These are phyloP conservation scores for Phacellophora camtschatica DNA, from an alignment of 30 jellyfish, hydroid and myxozoan genomes.

Conservation along the genomic window DNA sequence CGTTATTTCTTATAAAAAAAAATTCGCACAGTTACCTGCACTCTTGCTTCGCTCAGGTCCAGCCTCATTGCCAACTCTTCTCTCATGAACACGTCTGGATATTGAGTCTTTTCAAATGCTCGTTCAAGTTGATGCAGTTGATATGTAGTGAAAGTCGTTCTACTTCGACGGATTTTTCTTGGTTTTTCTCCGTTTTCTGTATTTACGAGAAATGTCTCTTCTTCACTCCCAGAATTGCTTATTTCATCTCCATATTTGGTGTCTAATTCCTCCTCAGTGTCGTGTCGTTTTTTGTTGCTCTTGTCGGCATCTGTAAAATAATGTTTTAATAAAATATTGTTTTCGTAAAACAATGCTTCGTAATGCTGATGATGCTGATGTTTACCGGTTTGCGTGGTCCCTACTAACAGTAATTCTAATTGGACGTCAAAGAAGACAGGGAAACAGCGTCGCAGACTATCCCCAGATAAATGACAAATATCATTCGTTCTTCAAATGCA, in stretches of 20 bases:
- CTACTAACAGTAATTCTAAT: too few species aligned
- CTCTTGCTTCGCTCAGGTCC: conserved; percentile 97
- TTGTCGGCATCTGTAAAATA: too few species aligned
- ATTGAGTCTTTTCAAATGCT: conserved; percentile 95
- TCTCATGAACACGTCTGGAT: conserved; percentile 95
- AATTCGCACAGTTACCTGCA: conserved; percentile 82
- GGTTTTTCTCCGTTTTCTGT: conserved; percentile 76
- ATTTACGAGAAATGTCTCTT: conserved; percentile 5
- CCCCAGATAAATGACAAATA: too few species aligned
- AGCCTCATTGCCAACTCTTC: conserved; percentile 91
- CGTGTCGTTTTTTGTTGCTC: too few species aligned
- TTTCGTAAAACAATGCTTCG: too few species aligned
- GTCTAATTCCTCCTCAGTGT: background rate
- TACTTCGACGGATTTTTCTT: conserved; percentile 80
- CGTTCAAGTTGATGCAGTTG: conserved; percentile 96
- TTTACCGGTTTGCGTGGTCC: too few species aligned
- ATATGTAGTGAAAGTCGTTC: conserved; percentile 96
- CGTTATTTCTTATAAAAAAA: too few species aligned
- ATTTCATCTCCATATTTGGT: conserved; percentile 23
- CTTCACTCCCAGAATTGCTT: conserved; percentile 67
- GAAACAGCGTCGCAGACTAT: too few species aligned
- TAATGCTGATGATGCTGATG: too few species aligned
- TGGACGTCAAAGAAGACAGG: too few species aligned
- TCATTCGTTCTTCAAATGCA: too few species aligned
- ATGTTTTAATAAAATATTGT: too few species aligned